Conservation (phyloP, 1,140 invertebrate genomes). For the Asbolus verrucosus region DNA sequence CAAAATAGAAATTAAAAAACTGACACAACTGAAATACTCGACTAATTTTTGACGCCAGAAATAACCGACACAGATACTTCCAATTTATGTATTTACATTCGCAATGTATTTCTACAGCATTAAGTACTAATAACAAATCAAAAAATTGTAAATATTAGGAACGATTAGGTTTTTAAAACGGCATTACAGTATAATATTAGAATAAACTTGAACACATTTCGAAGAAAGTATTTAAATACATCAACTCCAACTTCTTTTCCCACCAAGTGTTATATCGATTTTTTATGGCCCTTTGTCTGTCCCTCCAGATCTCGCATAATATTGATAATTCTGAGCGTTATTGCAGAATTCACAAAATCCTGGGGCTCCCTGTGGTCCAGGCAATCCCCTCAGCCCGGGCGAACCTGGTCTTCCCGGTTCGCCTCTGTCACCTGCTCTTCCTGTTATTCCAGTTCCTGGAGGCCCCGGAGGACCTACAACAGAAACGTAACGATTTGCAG, state of each 20-base stretch:
- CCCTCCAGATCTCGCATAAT: conserved; percentile 63
- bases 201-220: no score
- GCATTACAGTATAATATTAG: no score
- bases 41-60: no score
- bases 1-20: no score
- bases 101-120: background rate
- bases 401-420: conserved; percentile 73
- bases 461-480: conserved; percentile 73
- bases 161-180: background rate
- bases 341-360: conserved; percentile 75
- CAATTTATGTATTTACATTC: background rate
- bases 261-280: no score
- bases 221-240: conserved; percentile 1
- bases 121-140: background rate
- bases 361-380: conserved; percentile 70
- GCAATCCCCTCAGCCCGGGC: conserved; percentile 67
- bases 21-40: no score
- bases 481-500: no score
- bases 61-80: no score
- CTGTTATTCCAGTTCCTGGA: conserved; percentile 71
- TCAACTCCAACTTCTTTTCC: no score
- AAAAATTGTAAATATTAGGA: background rate
- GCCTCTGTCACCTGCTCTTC: conserved; percentile 73
- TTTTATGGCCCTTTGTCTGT: conserved; percentile 68
- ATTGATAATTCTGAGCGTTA: conserved; percentile 62